Conservation (phyloP, 2,113 vertebrate genomes). For the Hypanus sabinus region DNA sequence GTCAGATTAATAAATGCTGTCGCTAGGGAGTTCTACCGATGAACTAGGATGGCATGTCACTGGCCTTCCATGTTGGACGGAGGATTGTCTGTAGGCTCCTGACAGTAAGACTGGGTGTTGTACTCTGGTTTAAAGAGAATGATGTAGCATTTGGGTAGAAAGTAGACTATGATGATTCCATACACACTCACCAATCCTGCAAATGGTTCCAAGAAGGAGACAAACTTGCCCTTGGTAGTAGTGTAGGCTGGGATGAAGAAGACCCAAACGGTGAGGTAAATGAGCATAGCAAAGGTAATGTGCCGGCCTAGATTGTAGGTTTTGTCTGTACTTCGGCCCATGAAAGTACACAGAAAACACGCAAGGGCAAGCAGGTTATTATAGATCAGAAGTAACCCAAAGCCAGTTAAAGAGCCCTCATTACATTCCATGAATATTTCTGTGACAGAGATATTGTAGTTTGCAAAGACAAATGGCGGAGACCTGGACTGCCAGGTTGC, state of each 20-base stretch:
- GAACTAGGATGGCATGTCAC: neutral
- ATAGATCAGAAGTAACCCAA: slow-evolving; percentile 6
- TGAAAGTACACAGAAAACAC: slow-evolving; percentile 29
- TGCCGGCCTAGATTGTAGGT: neutral
- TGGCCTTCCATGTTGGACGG: neutral
- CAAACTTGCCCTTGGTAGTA: slow-evolving; percentile 23
- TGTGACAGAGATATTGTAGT: neutral
- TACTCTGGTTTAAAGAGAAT: slow-evolving; percentile 32
- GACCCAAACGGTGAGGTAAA: slow-evolving; percentile 25
- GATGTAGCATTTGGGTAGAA: slow-evolving; percentile 35
- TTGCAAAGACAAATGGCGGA: slow-evolving; percentile 37
- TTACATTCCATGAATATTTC: slow-evolving; percentile 35
- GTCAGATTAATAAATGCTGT: neutral
- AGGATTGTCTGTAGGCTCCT: neutral
- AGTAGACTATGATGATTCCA: slow-evolving; percentile 32
- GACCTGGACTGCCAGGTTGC: neutral
- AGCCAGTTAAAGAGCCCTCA: slow-evolving; percentile 22
- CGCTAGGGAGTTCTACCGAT: neutral
- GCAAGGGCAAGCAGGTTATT: neutral
- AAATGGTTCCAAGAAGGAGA: slow-evolving; percentile 33
- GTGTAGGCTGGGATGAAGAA: slow-evolving; percentile 39
- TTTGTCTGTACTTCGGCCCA: neutral
- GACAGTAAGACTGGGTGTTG: slow-evolving; percentile 17
- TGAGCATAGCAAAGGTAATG: slow-evolving; percentile 29
- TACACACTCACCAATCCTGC: slow-evolving; percentile 36